Evolutionary conservation across 2,888 invertebrate genomes (phyloP).

Genomic region (Ectemnius lituratus): DNA sequence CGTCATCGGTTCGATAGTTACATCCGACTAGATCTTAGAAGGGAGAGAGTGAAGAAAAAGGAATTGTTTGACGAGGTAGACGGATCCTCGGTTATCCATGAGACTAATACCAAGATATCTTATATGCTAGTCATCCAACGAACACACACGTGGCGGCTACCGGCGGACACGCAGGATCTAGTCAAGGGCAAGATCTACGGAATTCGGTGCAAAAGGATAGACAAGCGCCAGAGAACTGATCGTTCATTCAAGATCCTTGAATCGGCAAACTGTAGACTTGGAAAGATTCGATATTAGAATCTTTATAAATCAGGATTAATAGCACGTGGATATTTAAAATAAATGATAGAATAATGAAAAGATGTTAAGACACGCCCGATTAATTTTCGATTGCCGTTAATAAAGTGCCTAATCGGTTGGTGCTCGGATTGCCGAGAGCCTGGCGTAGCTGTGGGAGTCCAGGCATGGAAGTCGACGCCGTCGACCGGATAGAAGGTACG

Average conservation of each 20-base stretch:
- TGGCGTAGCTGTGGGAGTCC: conserved; percentile 5
- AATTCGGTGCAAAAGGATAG: background rate
- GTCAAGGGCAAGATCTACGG: too few relatives aligned
- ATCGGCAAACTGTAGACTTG: too few relatives aligned
- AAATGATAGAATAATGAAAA: background rate
- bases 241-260: background rate
- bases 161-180: too few relatives aligned
- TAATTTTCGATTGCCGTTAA: conserved; percentile 5
- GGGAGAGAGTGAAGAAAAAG: too few relatives aligned
- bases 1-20: background rate
- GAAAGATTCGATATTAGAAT: too few relatives aligned
- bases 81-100: too few relatives aligned
- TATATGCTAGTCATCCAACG: too few relatives aligned
- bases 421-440: background rate
- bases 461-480: background rate
- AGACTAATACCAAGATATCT: too few relatives aligned
- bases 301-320: background rate
- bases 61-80: too few relatives aligned
- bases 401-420: background rate
- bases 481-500: too few relatives aligned
- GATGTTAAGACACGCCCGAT: background rate
- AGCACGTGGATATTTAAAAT: background rate
- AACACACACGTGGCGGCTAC: too few relatives aligned
- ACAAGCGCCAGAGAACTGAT: background rate
- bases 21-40: too few relatives aligned